Base-by-base conservation (phyloP, 2,888 invertebrate species). In the Lissonota sp. region DNA sequence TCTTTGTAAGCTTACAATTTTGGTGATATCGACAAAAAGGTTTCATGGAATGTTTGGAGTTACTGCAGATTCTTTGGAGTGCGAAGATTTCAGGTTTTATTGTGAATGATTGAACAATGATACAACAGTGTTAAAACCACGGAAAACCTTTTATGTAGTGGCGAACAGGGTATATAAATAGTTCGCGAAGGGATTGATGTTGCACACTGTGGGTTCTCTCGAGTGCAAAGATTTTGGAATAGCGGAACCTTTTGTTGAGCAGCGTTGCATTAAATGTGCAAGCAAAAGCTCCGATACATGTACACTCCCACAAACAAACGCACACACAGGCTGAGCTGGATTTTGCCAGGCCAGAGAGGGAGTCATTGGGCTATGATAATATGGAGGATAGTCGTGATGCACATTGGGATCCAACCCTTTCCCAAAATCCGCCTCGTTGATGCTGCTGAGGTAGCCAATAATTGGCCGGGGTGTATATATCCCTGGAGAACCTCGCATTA, bases 401-500 rank as follows among this genome's bases (percentile, higher is more conserved):
- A 64, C 62, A 49, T 57, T 71, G n/a, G 26, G 26, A 58, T 69
- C 55, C 40, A 55, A 49, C 14, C 53, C 16, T 46, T 62, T 42
- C 63, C 55, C 26, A 6, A 8, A 39, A 26, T 39, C 16, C 51
- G 12, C 10, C 55, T 40, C 42, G 76, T 53, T 70, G 74, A 60
- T 74, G 74, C 49, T 71, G 70, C 70, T 67, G 70, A 67, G 81
- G 78, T 78, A 74, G 74, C 77, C 74, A 81, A 81, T 81, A 78
- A 78, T 81, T 81, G 78, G 78, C 74, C 74, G 37, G 70, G 70
- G 26, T 26, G 3, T 26, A 26, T 26, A 26, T 71, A 62, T 74
- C 73, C 74, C 70, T 57, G 63, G 78, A 78, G 81, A 74, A 67
- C 64, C 70, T 40, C 78, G 81, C 81, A 78, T 81, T 81, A 81